Evolutionary conservation across 1,140 invertebrate genomes (phyloP).

Genomic region (Pseudomyrmex flavicornis): DNA sequence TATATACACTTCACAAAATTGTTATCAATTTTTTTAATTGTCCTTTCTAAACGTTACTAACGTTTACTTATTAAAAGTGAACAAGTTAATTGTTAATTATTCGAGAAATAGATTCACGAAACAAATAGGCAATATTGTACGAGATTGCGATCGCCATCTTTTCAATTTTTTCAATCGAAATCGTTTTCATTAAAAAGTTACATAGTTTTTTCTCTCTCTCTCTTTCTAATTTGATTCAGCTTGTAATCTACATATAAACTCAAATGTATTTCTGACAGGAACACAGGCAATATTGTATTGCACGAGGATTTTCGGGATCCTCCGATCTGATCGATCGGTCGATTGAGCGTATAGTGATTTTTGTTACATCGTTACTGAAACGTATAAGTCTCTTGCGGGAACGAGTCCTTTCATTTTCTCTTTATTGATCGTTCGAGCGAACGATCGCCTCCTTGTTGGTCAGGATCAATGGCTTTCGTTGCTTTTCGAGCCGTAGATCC

Average conservation of each 20-base stretch:
- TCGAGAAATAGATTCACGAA: not conserved
- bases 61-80: not conserved
- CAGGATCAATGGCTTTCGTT: conserved; percentile 72
- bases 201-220: no score
- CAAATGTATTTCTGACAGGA: conserved; percentile 47
- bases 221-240: conserved; percentile 8
- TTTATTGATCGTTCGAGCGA: conserved; percentile 71
- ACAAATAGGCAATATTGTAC: not conserved
- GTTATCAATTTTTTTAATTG: not conserved
- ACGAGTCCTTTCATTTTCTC: conserved; percentile 66
- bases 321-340: conserved; percentile 73
- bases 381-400: conserved; percentile 70
- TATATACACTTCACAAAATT: not conserved
- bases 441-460: conserved; percentile 70
- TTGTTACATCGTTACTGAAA: conserved; percentile 73
- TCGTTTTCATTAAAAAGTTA: no score
- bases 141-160: conserved; percentile 4
- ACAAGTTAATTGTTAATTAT: not conserved
- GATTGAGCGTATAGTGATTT: conserved; percentile 71
- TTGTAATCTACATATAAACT: conserved; percentile 25
- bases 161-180: not conserved
- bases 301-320: conserved; percentile 61
- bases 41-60: not conserved
- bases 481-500: conserved; percentile 70
- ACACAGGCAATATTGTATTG: conserved; percentile 24